Base-by-base conservation (phyloP, 2,888 invertebrate species). In the Gastracanthus pulcherrimus region DNA sequence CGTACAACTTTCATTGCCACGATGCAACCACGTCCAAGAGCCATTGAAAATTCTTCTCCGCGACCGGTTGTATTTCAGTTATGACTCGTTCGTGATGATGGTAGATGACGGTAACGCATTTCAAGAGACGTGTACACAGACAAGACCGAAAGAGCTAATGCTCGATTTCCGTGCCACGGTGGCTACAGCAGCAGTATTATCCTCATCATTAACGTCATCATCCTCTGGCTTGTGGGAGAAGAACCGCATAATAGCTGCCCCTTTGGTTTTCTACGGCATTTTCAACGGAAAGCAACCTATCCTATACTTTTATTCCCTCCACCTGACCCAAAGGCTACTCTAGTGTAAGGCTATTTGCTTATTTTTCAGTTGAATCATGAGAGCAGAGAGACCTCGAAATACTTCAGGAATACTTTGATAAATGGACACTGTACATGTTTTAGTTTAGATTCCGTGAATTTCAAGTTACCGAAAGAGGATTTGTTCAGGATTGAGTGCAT, bases 121-220 rank as follows among this genome's bases (percentile, higher is more conserved):
- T 51, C 51, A 19, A n/a, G 51, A 3, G 0, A 51, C 16, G 51
- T 19, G 16, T 11, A 19, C 34, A 23, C 34, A 11, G 4, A 1
- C 16, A 34, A 19, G 3, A 4, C 41, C 19, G 19, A 23, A 34
- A 16, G 5, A n/a, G 36, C 62, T 74, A 62, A 71, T 60, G 31
- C 62, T 74, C 74, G 62, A 74, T 74, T 74, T 74, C 74, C 74
- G 74, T 45, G 62, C 38, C 3, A 9, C 26, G 3, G 45, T 7
- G 34, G 55, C 38, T 26, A n/a, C 71, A 58, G 51, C 71, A 71
- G 55, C 70, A 69, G n/a, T n/a, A n/a, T n/a, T n/a, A n/a, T n/a
- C n/a, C n/a, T n/a, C n/a, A n/a, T n/a, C n/a, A n/a, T n/a, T n/a
- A n/a, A n/a, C n/a, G n/a, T 69, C 69, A 48, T 69, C 69, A 16